phyloP scores from a whole-genome alignment of 2,888 invertebrate genomes.

The Diarsia brunnea region DNA sequence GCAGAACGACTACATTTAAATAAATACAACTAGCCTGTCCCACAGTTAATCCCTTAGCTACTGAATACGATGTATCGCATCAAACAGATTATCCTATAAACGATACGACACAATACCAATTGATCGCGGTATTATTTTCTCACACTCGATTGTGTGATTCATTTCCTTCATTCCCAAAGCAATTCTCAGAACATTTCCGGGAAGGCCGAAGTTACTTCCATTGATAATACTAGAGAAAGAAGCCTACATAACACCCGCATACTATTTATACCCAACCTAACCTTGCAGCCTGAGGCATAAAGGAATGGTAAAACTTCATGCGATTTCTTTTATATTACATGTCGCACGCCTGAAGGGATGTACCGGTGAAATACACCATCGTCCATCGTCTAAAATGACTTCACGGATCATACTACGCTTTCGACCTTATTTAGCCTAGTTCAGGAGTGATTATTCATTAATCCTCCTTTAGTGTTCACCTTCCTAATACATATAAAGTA shows the following conservation, averaged over 20 bases:
- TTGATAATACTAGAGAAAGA: neutral
- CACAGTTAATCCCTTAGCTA: neutral
- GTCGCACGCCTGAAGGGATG: neutral
- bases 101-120: neutral
- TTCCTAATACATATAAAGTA: neutral
- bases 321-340: neutral
- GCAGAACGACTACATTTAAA: neutral
- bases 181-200: neutral
- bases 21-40: neutral
- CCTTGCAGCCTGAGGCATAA: neutral
- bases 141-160: neutral
- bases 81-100: constrained; percentile 12
- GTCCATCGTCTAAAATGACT: neutral
- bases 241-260: neutral
- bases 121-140: neutral
- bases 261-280: neutral
- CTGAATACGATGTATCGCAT: constrained; percentile 21
- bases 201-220: neutral
- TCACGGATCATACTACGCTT: neutral
- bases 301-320: too few species aligned
- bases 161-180: neutral
- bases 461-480: neutral
- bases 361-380: neutral
- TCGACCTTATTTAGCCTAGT: neutral
- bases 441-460: neutral